Evolutionary conservation across 2,797 vertebrate species (phyloP), one percentile per base, ranked within the genome.

Genomic region (Acestrorhynchus altus): DNA sequence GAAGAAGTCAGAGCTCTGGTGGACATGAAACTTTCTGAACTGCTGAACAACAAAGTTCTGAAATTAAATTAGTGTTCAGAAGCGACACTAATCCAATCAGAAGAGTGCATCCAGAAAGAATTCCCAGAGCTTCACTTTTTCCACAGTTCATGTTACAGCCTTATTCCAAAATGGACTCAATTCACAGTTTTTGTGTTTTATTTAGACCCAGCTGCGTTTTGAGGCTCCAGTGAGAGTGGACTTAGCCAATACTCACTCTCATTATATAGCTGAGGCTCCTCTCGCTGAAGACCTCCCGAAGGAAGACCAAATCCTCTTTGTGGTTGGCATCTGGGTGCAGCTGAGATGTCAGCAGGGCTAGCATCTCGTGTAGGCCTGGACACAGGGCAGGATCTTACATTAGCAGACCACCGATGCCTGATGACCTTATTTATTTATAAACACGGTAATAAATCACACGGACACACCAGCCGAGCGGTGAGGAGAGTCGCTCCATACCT

Each of bases 271-370:
- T 84, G 4, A 98, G 94, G 87, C 96, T 97, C 78, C 93, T 95
- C 83, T 98, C 96, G 70, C 96, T 96, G 90, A 97, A 96, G 78
- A 97, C 95, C 13, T 96, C 93, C 72, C 90, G 92, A 78, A 98
- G 93, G 88, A 97, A 97, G 72, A 94, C 94, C 90, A 97, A 92
- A 84, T 97, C 96, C 67, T 96, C 96, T 85, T 94, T 96, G 64
- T 96, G 95, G 87, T 96, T 96, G 70, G 96, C 96, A 71, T 96
- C 95, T 0, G 96, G 96, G 83, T 94, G 94, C 28, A 98, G 93
- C 86, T 96, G 96, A 81, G 96, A 96, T 3, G 96, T 98, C 84
- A 98, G 88, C 56, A 97, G 92, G 3, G 96, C 96, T 89, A 98
- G 90, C 78, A 96, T 95, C 89, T 97, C 96, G 18, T 98, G 96